Percentiles rank a stretch among this genome's conserved stretches.
Conservation (phyloP, 2,888 invertebrate genomes). For the Epinotia bilunana region DNA sequence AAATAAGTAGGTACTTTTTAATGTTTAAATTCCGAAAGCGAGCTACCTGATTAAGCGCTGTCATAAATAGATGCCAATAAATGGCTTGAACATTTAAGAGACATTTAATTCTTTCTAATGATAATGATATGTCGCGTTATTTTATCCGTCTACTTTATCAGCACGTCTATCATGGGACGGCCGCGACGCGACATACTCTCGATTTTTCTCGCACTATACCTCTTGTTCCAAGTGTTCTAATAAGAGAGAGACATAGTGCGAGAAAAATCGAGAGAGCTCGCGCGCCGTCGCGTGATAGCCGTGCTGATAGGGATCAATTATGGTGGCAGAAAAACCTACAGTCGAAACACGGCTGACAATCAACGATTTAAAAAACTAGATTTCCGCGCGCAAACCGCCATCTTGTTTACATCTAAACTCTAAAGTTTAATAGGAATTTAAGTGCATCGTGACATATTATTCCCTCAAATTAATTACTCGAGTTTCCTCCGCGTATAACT, state of each 20-base stretch:
- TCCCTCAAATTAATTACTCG: slow-evolving; percentile 78
- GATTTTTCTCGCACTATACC: too few relatives aligned
- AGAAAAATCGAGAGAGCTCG: too few relatives aligned
- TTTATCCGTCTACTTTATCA: neutral
- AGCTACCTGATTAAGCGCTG: slow-evolving; percentile 18
- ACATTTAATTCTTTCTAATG: neutral
- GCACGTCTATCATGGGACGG: too few relatives aligned
- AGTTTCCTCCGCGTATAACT: slow-evolving; percentile 78
- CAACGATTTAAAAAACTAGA: slow-evolving; percentile 10
- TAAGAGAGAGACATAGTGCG: too few relatives aligned
- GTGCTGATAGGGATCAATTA: neutral
- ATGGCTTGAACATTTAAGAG: slow-evolving; percentile 8
- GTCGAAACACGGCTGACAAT: neutral
- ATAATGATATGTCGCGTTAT: neutral
- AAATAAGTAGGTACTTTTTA: slow-evolving; percentile 1
- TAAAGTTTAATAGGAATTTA: slow-evolving; percentile 79
- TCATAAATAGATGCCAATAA: slow-evolving; percentile 20
- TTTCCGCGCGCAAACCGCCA: slow-evolving; percentile 54
- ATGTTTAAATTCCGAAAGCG: slow-evolving; percentile 19
- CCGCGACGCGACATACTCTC: too few relatives aligned
- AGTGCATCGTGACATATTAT: slow-evolving; percentile 80
- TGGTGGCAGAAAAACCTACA: neutral
- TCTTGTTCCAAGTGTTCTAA: too few relatives aligned
- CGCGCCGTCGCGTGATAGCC: too few relatives aligned
- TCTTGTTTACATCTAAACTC: slow-evolving; percentile 61